A percentile compares a stretch with the other conserved stretches of the same genome.
These are phyloP conservation scores for Acanthopleura granulata DNA, from an alignment of 2,888 invertebrate species.

Conservation along the genomic window DNA sequence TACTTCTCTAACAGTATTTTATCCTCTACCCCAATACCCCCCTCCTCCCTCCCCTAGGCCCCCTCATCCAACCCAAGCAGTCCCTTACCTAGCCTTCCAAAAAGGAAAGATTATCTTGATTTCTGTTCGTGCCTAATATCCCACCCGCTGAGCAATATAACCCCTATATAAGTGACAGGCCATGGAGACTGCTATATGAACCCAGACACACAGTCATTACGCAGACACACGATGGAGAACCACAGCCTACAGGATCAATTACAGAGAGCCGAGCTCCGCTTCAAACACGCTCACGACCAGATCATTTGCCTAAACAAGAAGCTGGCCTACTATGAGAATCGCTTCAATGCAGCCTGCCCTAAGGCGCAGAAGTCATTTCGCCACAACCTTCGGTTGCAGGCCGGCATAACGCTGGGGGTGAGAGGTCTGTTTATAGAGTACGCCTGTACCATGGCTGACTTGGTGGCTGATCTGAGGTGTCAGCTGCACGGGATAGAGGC, in stretches of 20 bases:
- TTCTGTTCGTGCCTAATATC: too few relatives aligned
- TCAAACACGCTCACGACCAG: background rate
- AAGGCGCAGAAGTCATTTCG: background rate
- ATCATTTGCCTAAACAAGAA: background rate
- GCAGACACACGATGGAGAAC: background rate
- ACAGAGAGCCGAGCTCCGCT: constrained; percentile 3
- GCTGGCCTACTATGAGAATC: background rate
- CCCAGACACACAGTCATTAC: too few relatives aligned
- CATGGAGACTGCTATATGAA: too few relatives aligned
- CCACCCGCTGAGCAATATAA: too few relatives aligned
- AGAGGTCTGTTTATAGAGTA: background rate
- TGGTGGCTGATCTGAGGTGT: background rate
- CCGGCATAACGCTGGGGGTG: background rate
- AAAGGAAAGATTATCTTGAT: too few relatives aligned
- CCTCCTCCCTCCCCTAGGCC: too few relatives aligned
- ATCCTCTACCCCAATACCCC: too few relatives aligned
- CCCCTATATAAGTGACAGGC: too few relatives aligned
- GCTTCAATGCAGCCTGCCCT: background rate
- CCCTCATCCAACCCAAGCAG: too few relatives aligned
- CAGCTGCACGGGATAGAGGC: background rate
- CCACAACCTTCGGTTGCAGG: background rate
- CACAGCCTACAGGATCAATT: background rate
- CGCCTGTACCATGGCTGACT: background rate
- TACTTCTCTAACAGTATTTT: too few relatives aligned
- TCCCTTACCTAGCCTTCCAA: too few relatives aligned